phyloP scores from a whole-genome alignment of 1,140 invertebrate species.

The Cydia amplana region DNA sequence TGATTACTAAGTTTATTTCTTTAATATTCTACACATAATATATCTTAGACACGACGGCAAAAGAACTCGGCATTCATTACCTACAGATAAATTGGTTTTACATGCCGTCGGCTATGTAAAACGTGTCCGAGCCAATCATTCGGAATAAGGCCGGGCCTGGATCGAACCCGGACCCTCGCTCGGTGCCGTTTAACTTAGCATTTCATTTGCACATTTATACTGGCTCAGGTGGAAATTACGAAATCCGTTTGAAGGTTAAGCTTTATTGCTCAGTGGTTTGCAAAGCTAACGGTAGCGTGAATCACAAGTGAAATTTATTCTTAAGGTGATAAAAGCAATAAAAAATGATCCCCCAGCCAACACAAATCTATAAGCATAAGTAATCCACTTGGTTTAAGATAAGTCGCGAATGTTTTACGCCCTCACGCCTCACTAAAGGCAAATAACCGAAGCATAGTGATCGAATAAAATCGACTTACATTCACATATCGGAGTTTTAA shows the following conservation, averaged over 20 bases:
- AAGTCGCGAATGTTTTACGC: too few species aligned
- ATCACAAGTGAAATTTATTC: neutral
- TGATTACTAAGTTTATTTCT: neutral
- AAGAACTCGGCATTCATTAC: neutral
- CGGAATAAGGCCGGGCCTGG: constrained; percentile 12
- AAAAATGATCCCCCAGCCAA: neutral
- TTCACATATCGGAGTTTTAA: too few species aligned
- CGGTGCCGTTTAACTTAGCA: constrained; percentile 30
- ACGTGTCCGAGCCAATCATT: constrained; percentile 2
- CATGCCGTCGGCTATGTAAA: constrained; percentile 9
- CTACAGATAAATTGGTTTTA: neutral
- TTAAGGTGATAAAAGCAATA: neutral
- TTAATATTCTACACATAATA: neutral
- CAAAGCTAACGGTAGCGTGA: too few species aligned
- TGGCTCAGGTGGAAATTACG: constrained; percentile 1
- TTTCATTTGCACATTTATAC: constrained; percentile 28
- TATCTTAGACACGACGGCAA: neutral
- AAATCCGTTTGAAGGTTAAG: constrained; percentile 8
- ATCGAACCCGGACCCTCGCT: constrained; percentile 27
- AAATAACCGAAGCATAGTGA: too few species aligned
- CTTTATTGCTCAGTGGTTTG: neutral
- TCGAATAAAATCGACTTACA: too few species aligned
- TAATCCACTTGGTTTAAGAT: too few species aligned
- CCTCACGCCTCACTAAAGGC: too few species aligned
- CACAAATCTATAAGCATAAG: too few species aligned